Percentiles rank a stretch among this genome's conserved stretches.
Evolutionary conservation across 1,140 invertebrate genomes (phyloP).

Genomic region (Akabosia matsudoensis): DNA sequence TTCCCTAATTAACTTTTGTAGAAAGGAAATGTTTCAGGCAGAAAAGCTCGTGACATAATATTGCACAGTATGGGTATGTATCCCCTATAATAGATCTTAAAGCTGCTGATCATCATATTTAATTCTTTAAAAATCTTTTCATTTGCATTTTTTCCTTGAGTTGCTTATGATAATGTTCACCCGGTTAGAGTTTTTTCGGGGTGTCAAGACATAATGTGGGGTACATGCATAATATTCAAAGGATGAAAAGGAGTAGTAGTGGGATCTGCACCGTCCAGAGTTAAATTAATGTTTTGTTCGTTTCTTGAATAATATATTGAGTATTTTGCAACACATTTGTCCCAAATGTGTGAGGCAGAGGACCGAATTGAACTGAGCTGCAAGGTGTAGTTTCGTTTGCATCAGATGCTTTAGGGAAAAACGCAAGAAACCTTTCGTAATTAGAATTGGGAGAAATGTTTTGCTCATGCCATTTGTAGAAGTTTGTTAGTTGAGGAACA

Average conservation of each 20-base stretch:
- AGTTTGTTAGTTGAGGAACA: too few relatives aligned
- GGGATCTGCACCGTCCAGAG: not conserved
- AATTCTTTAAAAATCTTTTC: not conserved
- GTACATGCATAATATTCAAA: too few relatives aligned
- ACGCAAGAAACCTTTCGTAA: too few relatives aligned
- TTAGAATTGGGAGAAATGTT: too few relatives aligned
- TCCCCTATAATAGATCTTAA: too few relatives aligned
- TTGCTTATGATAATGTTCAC: not conserved
- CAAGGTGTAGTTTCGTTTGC: too few relatives aligned
- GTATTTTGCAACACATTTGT: not conserved
- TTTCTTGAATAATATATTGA: slow-evolving; percentile 18
- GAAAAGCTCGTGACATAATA: too few relatives aligned
- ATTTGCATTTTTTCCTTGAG: not conserved
- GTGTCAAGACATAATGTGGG: not conserved
- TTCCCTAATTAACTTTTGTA: not conserved
- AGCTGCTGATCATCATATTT: too few relatives aligned
- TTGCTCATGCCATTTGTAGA: too few relatives aligned
- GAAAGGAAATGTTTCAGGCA: not conserved
- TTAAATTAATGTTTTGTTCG: slow-evolving; percentile 17
- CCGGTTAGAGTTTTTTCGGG: not conserved
- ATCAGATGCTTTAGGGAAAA: too few relatives aligned
- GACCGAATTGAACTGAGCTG: too few relatives aligned
- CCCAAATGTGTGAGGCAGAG: not conserved
- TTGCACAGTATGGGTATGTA: too few relatives aligned
- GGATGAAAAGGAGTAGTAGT: not conserved